Base-by-base conservation (phyloP, 2,888 invertebrate genomes). In the Priocnemis perturbator region DNA sequence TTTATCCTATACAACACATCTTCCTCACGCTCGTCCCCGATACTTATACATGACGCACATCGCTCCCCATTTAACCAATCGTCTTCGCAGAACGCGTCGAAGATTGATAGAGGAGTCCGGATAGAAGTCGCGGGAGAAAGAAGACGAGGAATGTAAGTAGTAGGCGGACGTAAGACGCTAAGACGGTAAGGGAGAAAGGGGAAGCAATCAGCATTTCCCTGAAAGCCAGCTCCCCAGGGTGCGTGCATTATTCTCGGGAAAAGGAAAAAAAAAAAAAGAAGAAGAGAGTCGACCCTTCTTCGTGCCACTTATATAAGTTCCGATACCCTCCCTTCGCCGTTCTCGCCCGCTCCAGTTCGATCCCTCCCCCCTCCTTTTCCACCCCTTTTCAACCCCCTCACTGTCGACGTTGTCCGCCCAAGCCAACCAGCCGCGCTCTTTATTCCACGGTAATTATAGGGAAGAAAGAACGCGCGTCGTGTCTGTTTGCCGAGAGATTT, bases 201-300 rank as follows among this genome's bases (percentile, higher is more conserved):
- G 77, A 79, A 81, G 83, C 83, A 85, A 83, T 87, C 85, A 85
- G 85, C 81, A 85, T 84, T 86, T 81, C 75, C 71, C 78, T 85
- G 81, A 81, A 74, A 84, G 80, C 69, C 71, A 69, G 65, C 73
- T 77, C 77, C 83, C 82, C 75, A 68, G 63, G 78, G 79, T 78
- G 77, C 71, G 74, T 75, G 79, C 78, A 81, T 77, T 77, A 79
- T 77, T 79, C 79, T 73, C 71, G 65, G 76, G 75, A 76, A 84
- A 81, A 76, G 80, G 75, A 76, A 84, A 81, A 76, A 79, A 37
- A 37, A 11, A 37, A 37, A 37, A 9, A 9, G 14, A 37, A 37
- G 37, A n/a, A n/a, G n/a, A n/a, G 37, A 37, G 37, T 78, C 81
- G 76, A 79, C 73, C 73, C 76, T 69, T 74, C 82, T 76, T 48